Evolutionary conservation across 1,140 invertebrate genomes (phyloP), one percentile per base, ranked within the genome.

Genomic region (Idris sp.): DNA sequence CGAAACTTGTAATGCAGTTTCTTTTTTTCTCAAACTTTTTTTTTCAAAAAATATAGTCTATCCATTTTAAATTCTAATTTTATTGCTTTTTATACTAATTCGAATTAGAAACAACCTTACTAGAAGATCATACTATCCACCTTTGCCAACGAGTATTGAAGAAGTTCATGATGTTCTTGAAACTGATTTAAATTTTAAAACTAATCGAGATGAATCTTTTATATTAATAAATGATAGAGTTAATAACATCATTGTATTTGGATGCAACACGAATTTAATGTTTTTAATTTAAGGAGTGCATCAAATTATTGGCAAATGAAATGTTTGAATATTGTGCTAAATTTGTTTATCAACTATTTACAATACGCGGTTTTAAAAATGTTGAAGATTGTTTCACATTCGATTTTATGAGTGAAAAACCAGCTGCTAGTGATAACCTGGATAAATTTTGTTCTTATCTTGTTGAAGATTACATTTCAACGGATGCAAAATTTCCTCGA

Each of bases 1-100:
- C n/a, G 25, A 54, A 56, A 62, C 49, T 49, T 22, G 31, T 46
- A 36, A 46, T 40, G 38, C 19, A 41, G 40, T 61, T 59, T 46
- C 30, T 48, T 28, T 11, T 14, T 38, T 67, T 67, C 40, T 49
- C 30, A 9, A 19, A 46, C 19, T 13, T 59, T 69, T 68, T 35
- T 54, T 38, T 46, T 31, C 43, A 46, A 31, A 30, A 28, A 46
- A 46, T 16, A 30, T 6, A 22, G 2, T 22, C 2, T 4, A 22
- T 4, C 19, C 6, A 2, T 22, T 22, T 22, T 22, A 22, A n/a
- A n/a, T n/a, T n/a, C n/a, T n/a, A n/a, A n/a, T n/a, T n/a, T n/a
- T n/a, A n/a, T n/a, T n/a, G n/a, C n/a, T n/a, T n/a, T n/a, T n/a
- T n/a, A n/a, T n/a, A n/a, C n/a, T n/a, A n/a, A n/a, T 6, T 22